phyloP scores from a whole-genome alignment of 2,113 vertebrate species.

The Atlantisia rogersi region DNA sequence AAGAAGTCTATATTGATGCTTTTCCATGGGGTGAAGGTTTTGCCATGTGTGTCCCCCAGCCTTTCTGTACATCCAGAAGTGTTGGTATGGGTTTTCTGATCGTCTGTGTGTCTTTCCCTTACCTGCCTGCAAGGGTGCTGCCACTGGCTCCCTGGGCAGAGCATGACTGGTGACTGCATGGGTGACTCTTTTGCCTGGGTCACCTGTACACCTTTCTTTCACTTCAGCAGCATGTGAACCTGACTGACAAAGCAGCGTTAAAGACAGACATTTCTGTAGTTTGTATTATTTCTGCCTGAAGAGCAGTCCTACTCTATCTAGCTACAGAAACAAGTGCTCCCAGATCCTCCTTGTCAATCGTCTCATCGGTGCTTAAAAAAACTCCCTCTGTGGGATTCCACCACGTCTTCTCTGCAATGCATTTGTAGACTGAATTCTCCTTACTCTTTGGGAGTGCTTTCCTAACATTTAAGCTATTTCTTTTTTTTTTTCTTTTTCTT shows the following conservation, averaged over 20 bases:
- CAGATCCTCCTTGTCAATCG: not conserved
- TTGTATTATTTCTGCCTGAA: not conserved
- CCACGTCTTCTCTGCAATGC: not conserved
- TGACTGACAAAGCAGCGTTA: not conserved
- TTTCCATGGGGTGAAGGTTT: not conserved
- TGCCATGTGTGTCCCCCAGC: not conserved
- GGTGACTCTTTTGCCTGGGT: not conserved
- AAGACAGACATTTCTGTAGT: not conserved
- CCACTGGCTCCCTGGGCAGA: not conserved
- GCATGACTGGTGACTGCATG: not conserved
- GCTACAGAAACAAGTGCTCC: not conserved
- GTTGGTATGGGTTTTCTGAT: not conserved
- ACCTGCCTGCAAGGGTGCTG: not conserved
- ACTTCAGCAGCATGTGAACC: not conserved
- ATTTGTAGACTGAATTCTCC: slow-evolving; percentile 11
- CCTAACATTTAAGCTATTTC: not conserved
- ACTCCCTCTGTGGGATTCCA: slow-evolving; percentile 8
- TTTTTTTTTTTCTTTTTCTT: not conserved
- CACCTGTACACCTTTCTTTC: not conserved
- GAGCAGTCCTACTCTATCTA: not conserved
- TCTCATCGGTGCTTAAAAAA: slow-evolving; percentile 9
- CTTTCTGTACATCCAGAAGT: not conserved
- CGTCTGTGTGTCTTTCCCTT: not conserved
- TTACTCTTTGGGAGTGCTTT: not conserved
- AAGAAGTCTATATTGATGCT: not conserved